Conservation (phyloP, 2,113 vertebrate species). For the Desmodus rotundus region DNA sequence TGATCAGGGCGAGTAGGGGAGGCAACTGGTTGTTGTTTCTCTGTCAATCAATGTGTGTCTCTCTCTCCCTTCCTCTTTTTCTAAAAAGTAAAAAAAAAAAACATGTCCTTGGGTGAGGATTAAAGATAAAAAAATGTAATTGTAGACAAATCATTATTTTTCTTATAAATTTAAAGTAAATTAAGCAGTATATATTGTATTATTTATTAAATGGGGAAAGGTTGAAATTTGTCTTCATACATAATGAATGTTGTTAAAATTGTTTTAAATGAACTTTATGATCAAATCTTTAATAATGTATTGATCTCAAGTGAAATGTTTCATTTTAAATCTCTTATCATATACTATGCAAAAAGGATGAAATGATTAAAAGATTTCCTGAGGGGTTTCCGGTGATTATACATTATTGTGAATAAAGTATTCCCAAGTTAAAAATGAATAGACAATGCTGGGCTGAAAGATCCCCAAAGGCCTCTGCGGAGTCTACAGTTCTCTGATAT, state of each 20-base stretch:
- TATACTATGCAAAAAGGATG: conserved; percentile 33
- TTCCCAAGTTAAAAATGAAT: conserved; percentile 13
- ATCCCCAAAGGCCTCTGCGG: not conserved
- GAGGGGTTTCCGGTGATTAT: not conserved
- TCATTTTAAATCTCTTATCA: conserved; percentile 47
- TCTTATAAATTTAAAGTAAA: conserved; percentile 24
- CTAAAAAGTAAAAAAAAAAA: too few relatives aligned
- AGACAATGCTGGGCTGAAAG: not conserved
- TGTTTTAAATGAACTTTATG: conserved; percentile 50
- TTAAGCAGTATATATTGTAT: not conserved
- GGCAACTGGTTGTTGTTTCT: too few relatives aligned
- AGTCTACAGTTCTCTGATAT: not conserved
- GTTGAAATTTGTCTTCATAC: conserved; percentile 48
- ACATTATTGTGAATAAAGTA: not conserved
- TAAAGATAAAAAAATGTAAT: not conserved
- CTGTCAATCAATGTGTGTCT: too few relatives aligned
- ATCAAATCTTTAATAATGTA: conserved; percentile 66
- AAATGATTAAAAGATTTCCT: conserved; percentile 51
- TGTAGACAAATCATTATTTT: conserved; percentile 1
- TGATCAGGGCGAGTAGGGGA: too few relatives aligned
- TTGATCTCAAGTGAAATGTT: conserved; percentile 62
- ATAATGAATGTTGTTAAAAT: conserved; percentile 61
- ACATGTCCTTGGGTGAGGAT: too few relatives aligned
- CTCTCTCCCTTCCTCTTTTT: too few relatives aligned
- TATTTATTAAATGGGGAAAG: conserved; percentile 28